Conservation (phyloP, 1,140 invertebrate genomes). For the Drosophila nebulosa region DNA sequence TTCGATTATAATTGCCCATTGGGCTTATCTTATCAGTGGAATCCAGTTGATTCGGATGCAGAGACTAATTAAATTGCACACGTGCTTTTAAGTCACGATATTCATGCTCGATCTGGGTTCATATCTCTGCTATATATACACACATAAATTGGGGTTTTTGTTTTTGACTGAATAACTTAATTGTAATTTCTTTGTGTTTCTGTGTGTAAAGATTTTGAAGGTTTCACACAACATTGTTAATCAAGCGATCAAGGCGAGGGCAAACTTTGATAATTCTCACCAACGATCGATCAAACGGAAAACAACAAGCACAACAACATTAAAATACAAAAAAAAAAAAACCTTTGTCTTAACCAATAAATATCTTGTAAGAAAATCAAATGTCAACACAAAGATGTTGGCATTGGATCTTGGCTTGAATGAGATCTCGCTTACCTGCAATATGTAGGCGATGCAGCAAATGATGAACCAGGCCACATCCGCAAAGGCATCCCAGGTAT, state of each 20-base stretch:
- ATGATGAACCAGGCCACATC: constrained; percentile 85
- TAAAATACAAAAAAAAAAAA: neutral
- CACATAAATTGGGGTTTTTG: constrained; percentile 18
- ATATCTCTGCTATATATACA: constrained; percentile 11
- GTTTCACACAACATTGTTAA: constrained; percentile 55
- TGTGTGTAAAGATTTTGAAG: constrained; percentile 16
- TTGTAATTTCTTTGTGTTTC: constrained; percentile 7
- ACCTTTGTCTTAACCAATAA: neutral
- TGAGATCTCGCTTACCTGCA: constrained; percentile 76
- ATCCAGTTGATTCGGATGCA: constrained; percentile 42
- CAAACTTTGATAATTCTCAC: constrained; percentile 36
- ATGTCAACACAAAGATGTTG: neutral
- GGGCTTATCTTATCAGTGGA: neutral
- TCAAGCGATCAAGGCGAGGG: constrained; percentile 36
- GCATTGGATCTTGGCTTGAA: neutral
- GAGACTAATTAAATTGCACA: constrained; percentile 45
- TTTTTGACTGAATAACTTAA: constrained; percentile 48
- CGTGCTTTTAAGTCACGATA: constrained; percentile 22
- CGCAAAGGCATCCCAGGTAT: constrained; percentile 81
- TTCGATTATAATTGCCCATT: neutral
- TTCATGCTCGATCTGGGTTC: constrained; percentile 4
- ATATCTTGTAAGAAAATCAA: neutral
- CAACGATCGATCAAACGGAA: neutral
- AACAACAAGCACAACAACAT: no score
- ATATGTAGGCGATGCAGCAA: constrained; percentile 82